Evolutionary conservation across 2,888 invertebrate genomes (phyloP).

Genomic region (Heteromurus nitidus): DNA sequence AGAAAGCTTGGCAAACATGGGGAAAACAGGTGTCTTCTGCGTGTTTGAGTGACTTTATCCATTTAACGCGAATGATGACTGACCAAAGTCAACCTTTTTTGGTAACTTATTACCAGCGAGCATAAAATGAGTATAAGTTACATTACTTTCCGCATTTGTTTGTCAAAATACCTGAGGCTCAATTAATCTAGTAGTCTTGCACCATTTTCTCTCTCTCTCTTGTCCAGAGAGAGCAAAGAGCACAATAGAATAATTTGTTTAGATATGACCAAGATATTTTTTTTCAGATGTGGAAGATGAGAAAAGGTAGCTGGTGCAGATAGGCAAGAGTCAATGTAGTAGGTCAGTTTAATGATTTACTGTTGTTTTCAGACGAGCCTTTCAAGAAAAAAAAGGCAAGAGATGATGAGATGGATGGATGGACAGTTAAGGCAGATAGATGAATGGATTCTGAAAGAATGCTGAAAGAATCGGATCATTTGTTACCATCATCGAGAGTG

Average conservation of each 20-base stretch:
- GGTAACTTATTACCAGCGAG: constrained; percentile 29
- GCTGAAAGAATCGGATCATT: constrained; percentile 56
- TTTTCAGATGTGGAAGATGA: constrained; percentile 22
- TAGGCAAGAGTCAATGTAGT: constrained; percentile 39
- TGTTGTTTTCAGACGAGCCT: constrained; percentile 23
- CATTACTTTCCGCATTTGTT: not conserved
- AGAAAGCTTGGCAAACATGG: not conserved
- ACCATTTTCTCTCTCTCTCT: constrained; percentile 31
- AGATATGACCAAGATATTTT: constrained; percentile 31
- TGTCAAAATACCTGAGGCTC: constrained; percentile 49
- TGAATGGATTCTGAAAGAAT: constrained; percentile 47
- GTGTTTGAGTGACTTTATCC: not conserved
- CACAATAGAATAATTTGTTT: constrained; percentile 30
- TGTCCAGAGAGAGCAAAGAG: constrained; percentile 19
- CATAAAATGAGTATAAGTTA: not conserved
- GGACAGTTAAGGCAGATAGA: constrained; percentile 6
- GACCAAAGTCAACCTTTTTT: constrained; percentile 57
- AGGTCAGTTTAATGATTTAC: constrained; percentile 38
- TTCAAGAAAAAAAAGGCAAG: not conserved
- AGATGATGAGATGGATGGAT: constrained; percentile 14
- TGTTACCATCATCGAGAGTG: constrained; percentile 40
- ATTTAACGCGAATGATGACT: constrained; percentile 32
- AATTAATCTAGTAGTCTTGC: constrained; percentile 52
- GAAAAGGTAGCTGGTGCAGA: constrained; percentile 36
- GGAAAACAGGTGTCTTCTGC: constrained; percentile 33